Conservation (phyloP, 2,888 invertebrate genomes). For the Agrotis puta region DNA sequence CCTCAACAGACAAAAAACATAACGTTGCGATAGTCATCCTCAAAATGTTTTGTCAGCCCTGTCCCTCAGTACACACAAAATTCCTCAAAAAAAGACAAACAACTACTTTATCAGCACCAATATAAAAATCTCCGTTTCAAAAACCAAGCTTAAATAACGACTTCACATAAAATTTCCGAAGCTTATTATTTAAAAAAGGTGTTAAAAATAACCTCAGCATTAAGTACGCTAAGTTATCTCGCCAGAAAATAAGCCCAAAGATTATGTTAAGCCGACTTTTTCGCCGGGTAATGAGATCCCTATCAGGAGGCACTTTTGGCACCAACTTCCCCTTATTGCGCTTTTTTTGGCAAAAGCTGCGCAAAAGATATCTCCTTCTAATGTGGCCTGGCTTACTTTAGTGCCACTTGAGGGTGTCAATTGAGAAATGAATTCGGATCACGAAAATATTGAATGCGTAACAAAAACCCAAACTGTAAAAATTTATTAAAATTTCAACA, state of each 20-base stretch:
- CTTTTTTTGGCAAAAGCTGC: slow-evolving; percentile 56
- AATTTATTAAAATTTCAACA: no score
- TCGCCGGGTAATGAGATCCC: slow-evolving; percentile 56
- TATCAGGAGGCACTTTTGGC: slow-evolving; percentile 55
- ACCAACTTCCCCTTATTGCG: slow-evolving; percentile 53
- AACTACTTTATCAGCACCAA: slow-evolving; percentile 3
- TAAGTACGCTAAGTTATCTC: slow-evolving; percentile 46
- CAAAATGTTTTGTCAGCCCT: no score
- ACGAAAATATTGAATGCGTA: not conserved
- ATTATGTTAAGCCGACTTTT: slow-evolving; percentile 57
- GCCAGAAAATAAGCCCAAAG: slow-evolving; percentile 47
- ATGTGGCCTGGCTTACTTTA: slow-evolving; percentile 50
- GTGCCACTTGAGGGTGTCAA: slow-evolving; percentile 8
- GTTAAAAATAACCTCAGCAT: slow-evolving; percentile 38
- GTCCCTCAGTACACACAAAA: no score
- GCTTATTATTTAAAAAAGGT: slow-evolving; percentile 51
- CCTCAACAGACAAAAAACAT: no score
- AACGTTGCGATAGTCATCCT: no score
- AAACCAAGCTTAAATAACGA: slow-evolving; percentile 37
- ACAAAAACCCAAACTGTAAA: no score
- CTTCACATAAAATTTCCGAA: slow-evolving; percentile 22
- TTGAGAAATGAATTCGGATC: slow-evolving; percentile 22
- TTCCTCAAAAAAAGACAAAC: not conserved
- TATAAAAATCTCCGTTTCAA: not conserved
- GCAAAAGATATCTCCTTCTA: slow-evolving; percentile 41